phyloP scores from a whole-genome alignment of 2,888 invertebrate genomes.

The Cordilura impudica region DNA sequence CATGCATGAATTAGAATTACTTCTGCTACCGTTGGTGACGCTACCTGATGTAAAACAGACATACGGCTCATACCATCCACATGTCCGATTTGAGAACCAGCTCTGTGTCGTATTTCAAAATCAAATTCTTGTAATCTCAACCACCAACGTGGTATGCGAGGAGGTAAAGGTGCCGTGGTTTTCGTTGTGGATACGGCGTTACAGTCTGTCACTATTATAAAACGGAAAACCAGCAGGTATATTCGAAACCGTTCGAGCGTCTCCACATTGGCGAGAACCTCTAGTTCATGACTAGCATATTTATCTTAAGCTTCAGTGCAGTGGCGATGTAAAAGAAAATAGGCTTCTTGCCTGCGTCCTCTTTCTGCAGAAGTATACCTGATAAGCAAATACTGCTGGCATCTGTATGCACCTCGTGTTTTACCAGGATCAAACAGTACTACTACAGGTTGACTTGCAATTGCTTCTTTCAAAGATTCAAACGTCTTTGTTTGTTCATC shows the following conservation, averaged over 20 bases:
- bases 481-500: slow-evolving; percentile 22
- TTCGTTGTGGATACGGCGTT: background rate
- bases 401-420: background rate
- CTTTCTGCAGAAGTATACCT: background rate
- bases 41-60: too few species aligned
- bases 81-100: background rate
- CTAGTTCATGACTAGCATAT: slow-evolving; percentile 12
- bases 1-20: too few species aligned
- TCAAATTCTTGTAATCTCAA: slow-evolving; percentile 10
- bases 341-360: background rate
- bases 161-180: background rate
- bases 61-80: background rate
- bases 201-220: slow-evolving; percentile 1
- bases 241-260: background rate
- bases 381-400: background rate
- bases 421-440: background rate
- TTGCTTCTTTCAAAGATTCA: slow-evolving; percentile 2
- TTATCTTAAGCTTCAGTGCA: background rate
- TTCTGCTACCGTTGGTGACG: too few species aligned
- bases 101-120: background rate
- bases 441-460: slow-evolving; percentile 13
- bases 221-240: background rate
- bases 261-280: background rate
- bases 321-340: slow-evolving; percentile 9
- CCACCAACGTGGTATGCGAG: slow-evolving; percentile 9